Evolutionary conservation across 2,888 invertebrate genomes (phyloP), one percentile per base, ranked within the genome.

Genomic region (Oligia fasciuncula): DNA sequence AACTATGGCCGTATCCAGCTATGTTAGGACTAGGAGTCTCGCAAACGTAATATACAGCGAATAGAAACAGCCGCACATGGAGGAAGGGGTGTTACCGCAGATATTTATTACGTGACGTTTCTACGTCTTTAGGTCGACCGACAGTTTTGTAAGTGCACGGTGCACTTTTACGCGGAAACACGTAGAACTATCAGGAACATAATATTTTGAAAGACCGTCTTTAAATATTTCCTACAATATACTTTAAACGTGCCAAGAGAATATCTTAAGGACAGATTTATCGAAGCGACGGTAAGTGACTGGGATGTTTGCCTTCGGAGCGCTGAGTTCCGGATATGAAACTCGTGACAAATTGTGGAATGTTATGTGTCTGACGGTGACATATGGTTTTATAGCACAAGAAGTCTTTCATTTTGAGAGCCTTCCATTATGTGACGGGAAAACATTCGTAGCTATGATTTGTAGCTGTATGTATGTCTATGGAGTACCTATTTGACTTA

Each of bases 311-410:
- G 86, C 88, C 87, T 89, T 89, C 88, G 76, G 70, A 86, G 78
- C 75, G 80, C 80, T 60, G 73, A 84, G 84, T 85, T 87, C 88
- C 89, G 89, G 89, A 89, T 89, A 89, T 89, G 87, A 89, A 89
- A 84, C 88, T 83, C 81, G 83, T 88, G 89, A 89, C 89, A 88
- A 89, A 89, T 88, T 86, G 87, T 81, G 84, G 87, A 89, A 89
- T 89, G 87, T 85, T 86, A 85, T 88, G 85, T 86, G 84, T 83
- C 82, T 85, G 89, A 86, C 86, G 84, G 84, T 85, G 83, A 89
- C 79, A 81, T 88, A 89, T 84, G 89, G 81, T 63, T 87, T 87
- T 87, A 84, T 81, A 83, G 82, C 85, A 76, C 80, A 80, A 81
- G 81, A 81, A 85, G 81, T 88, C 76, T 81, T 82, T 88, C 80